These are phyloP conservation scores for Psophia crepitans DNA, from an alignment of 2,113 vertebrate genomes.

Conservation along the genomic window DNA sequence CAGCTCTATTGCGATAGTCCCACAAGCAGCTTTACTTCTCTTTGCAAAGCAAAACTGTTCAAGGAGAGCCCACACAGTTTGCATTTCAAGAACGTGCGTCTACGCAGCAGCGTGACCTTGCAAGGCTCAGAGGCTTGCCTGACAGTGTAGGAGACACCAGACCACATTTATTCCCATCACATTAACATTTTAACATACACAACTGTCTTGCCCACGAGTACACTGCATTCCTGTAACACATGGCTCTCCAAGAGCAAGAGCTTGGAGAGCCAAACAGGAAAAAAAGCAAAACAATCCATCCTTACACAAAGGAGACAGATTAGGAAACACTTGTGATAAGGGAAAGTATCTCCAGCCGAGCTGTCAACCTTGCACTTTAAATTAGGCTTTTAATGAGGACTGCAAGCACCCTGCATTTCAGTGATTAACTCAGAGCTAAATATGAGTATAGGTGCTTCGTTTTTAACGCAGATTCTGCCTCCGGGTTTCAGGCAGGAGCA, in stretches of 20 bases:
- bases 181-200: background rate
- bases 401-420: background rate
- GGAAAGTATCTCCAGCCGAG: background rate
- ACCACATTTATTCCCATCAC: background rate
- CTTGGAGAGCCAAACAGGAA: background rate
- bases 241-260: background rate
- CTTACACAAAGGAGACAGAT: background rate
- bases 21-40: background rate
- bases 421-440: background rate
- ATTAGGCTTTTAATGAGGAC: constrained; percentile 6
- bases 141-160: background rate
- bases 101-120: background rate
- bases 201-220: background rate
- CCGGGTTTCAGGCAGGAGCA: background rate
- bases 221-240: background rate
- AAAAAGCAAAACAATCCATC: background rate
- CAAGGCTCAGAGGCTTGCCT: background rate
- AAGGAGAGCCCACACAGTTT: background rate
- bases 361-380: constrained; percentile 24
- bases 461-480: background rate
- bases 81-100: fast-evolving
- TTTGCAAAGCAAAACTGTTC: background rate
- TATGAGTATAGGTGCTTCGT: background rate
- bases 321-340: background rate
- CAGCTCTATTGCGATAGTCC: background rate